Conservation (phyloP, 2,888 invertebrate genomes). For the Chrysolina haemoptera region DNA sequence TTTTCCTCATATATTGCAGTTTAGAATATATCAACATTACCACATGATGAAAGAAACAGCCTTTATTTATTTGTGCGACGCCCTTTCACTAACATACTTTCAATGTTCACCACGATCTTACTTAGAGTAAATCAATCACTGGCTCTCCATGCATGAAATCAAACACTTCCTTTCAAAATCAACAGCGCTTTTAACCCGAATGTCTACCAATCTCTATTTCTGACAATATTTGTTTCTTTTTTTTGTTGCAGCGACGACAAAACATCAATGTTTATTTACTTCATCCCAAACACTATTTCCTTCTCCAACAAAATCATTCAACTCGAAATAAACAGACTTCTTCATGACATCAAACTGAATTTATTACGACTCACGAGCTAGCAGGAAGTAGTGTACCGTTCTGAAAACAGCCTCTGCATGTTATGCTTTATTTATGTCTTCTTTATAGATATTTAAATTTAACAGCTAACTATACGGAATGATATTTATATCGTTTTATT, state of each 20-base stretch:
- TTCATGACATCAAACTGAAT: slow-evolving; percentile 21
- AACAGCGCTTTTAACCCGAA: too few species aligned
- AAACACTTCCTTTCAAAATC: too few species aligned
- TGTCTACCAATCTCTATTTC: background rate
- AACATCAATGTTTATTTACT: slow-evolving; percentile 21
- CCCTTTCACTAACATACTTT: too few species aligned
- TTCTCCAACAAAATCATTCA: slow-evolving; percentile 23
- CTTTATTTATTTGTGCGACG: too few species aligned
- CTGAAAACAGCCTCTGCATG: slow-evolving; percentile 26
- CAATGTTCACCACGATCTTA: too few species aligned
- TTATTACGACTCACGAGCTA: slow-evolving; percentile 18
- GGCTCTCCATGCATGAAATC: too few species aligned
- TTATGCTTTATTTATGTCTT: slow-evolving; percentile 25
- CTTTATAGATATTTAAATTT: slow-evolving; percentile 30
- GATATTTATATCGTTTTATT: background rate
- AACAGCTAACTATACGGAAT: slow-evolving; percentile 17
- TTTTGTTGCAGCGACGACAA: background rate
- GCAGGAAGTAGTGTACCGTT: slow-evolving; percentile 32
- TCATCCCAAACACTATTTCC: slow-evolving; percentile 9
- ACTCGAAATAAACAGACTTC: slow-evolving; percentile 24
- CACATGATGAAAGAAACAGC: too few species aligned
- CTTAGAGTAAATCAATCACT: too few species aligned
- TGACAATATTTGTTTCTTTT: background rate
- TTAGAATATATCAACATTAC: too few species aligned
- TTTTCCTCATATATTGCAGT: too few species aligned